Conservation (phyloP, 2,113 vertebrate genomes). For the Anoura caudifer region DNA sequence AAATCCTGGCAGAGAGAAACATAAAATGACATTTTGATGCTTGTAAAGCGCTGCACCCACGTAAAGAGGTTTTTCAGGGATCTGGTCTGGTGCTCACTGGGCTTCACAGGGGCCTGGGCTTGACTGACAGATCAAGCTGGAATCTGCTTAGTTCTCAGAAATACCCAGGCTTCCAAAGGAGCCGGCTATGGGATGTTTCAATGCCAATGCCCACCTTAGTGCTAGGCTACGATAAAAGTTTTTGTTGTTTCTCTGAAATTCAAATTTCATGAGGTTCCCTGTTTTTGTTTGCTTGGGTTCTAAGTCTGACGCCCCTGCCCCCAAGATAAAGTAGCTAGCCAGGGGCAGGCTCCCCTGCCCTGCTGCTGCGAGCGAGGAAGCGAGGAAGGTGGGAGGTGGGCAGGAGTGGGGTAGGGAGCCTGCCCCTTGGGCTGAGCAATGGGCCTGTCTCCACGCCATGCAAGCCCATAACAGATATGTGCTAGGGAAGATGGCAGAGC, state of each 20-base stretch:
- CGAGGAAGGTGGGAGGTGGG: too few species aligned
- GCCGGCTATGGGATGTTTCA: background rate
- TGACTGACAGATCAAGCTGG: background rate
- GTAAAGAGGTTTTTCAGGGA: background rate
- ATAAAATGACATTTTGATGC: background rate
- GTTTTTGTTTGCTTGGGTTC: background rate
- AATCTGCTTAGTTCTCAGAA: background rate
- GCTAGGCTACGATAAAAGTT: background rate
- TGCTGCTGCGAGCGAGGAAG: background rate
- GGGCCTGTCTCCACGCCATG: background rate
- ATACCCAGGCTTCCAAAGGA: background rate
- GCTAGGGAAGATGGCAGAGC: background rate
- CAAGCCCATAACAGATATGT: background rate
- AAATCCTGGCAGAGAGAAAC: conserved; percentile 14
- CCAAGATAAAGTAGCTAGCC: background rate
- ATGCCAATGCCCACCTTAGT: background rate
- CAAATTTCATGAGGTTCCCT: background rate
- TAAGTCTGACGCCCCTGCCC: background rate
- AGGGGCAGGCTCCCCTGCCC: background rate
- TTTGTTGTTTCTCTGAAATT: background rate
- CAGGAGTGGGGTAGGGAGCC: too few species aligned
- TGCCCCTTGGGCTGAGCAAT: background rate
- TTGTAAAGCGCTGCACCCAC: background rate
- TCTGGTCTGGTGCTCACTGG: background rate
- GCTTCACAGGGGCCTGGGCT: background rate